Base-by-base conservation (phyloP, 2,113 vertebrate genomes). In the Sitta europaea region DNA sequence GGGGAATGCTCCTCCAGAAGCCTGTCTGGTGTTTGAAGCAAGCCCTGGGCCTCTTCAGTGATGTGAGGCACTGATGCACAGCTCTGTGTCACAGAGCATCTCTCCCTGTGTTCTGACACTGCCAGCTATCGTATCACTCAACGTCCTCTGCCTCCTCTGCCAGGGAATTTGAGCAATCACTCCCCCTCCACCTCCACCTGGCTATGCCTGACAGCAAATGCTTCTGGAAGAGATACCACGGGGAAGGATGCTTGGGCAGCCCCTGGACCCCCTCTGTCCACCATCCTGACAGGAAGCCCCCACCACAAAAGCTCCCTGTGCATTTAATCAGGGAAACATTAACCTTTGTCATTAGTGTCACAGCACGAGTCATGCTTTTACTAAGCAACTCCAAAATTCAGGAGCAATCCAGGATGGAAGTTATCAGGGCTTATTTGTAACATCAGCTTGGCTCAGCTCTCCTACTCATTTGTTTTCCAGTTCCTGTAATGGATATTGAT, bases 311-410 rank as follows among this genome's bases (percentile, higher is more conserved):
- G n/a, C 35, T 65, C 27, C 54, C 45, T 7, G 3, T 5, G 63
- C 43, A 33, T 80, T 62, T n/a, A 66, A 10, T 29, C 20, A 33
- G 40, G 14, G 54, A 22, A 68, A n/a, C 0, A 0, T 0, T 65
- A 50, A 54, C 11, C 20, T 57, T 8, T 14, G 48, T 22, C 27
- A 45, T 33, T 31, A 6, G 5, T 19, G 2, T 57, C 63, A 50
- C 22, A 28, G 55, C 40, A 47, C 42, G 29, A 57, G n/a, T 14
- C 51, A 35, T 6, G 24, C 22, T 78, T 68, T 35, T 73, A 42
- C 6, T 4, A 19, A 62, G 35, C 6, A 45, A 38, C 43, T 81
- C 82, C 45, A 81, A 54, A 84, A 50, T n/a, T 14, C 68, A 63
- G 10, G 3, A 76, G 48, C 10, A 17, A 63, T 13, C 43, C 24